These are phyloP conservation scores for Drosophila sechellia DNA, from an alignment of 1,140 invertebrate genomes.

Conservation along the genomic window DNA sequence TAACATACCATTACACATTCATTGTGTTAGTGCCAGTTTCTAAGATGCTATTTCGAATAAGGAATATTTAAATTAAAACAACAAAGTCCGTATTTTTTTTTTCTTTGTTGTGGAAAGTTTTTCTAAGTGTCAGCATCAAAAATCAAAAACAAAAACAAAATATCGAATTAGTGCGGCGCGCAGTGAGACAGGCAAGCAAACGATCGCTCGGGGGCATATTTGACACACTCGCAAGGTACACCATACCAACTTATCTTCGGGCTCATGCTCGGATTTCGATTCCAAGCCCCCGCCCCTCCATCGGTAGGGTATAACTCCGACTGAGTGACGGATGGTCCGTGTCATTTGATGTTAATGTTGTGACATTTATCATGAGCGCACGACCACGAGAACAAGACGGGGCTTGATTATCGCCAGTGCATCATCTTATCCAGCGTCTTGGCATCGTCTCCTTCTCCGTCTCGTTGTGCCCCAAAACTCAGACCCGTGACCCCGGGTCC, in stretches of 20 bases:
- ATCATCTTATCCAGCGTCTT: constrained; percentile 66
- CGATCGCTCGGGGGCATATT: constrained; percentile 75
- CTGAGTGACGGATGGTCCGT: constrained; percentile 84
- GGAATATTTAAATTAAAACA: no score
- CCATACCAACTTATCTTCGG: constrained; percentile 8
- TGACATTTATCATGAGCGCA: constrained; percentile 84
- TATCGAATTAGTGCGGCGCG: constrained; percentile 68
- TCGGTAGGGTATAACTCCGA: constrained; percentile 57
- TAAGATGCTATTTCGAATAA: no score
- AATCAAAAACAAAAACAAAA: constrained; percentile 47
- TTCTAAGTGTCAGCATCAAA: constrained; percentile 44
- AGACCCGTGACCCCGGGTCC: constrained; percentile 11
- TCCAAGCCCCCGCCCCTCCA: constrained; percentile 3
- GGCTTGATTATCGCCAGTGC: constrained; percentile 82
- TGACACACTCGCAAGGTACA: constrained; percentile 47
- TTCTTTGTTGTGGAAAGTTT: not conserved
- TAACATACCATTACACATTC: no score
- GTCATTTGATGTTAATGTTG: constrained; percentile 85
- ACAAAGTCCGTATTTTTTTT: not conserved
- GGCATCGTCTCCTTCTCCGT: constrained; percentile 51
- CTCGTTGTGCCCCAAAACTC: not conserved
- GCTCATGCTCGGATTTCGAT: constrained; percentile 16
- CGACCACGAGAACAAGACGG: constrained; percentile 80
- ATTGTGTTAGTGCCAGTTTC: no score
- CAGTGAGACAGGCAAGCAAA: constrained; percentile 19